phyloP scores from a whole-genome alignment of 2,888 invertebrate genomes.

The Hydropsyche betteni region DNA sequence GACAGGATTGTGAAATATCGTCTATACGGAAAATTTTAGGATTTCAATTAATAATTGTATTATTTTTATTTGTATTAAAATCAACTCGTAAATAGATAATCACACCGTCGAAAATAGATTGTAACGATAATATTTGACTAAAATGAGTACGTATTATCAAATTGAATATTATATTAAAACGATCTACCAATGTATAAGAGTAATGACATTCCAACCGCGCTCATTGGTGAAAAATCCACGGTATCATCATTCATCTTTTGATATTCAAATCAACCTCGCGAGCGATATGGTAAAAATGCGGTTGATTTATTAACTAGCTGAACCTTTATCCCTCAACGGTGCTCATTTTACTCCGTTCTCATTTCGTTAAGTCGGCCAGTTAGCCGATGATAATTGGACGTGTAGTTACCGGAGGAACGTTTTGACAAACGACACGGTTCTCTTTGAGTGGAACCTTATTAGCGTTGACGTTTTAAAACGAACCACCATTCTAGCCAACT shows the following conservation, averaged over 20 bases:
- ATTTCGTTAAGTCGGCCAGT: slow-evolving; percentile 29
- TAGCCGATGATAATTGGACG: slow-evolving; percentile 33
- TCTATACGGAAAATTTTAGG: no score
- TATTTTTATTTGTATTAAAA: no score
- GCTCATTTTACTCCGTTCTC: not conserved
- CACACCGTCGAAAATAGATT: no score
- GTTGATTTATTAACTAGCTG: slow-evolving; percentile 23
- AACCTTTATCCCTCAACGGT: not conserved
- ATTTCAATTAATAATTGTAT: no score
- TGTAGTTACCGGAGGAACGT: slow-evolving; percentile 33
- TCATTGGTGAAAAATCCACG: not conserved
- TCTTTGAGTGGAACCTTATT: slow-evolving; percentile 34
- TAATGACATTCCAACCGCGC: no score
- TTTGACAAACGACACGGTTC: slow-evolving; percentile 37
- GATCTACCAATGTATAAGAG: no score
- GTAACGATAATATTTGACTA: no score
- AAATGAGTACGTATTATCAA: no score
- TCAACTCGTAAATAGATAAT: no score
- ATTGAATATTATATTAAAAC: no score
- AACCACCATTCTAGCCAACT: slow-evolving; percentile 4
- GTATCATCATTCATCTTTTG: slow-evolving; percentile 7
- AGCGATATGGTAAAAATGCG: slow-evolving; percentile 5
- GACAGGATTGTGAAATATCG: no score
- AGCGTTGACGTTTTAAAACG: slow-evolving; percentile 29
- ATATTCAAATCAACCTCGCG: slow-evolving; percentile 15